Percentiles rank a stretch among this genome's conserved stretches.
phyloP scores from a whole-genome alignment of 2,797 vertebrate genomes.

The Tinamus major region DNA sequence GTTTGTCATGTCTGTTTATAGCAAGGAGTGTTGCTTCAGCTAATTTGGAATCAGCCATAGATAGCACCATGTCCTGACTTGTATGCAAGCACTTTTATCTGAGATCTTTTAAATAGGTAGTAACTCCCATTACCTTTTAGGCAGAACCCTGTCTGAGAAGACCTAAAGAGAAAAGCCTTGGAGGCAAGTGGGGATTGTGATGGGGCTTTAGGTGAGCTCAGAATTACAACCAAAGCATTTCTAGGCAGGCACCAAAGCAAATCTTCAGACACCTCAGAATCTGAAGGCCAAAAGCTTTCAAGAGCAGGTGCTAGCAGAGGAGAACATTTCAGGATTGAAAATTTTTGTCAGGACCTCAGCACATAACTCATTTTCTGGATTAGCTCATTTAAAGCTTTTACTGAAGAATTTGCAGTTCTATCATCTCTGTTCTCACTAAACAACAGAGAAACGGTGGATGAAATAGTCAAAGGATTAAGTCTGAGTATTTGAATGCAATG shows the following conservation, averaged over 20 bases:
- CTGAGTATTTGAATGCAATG: not conserved
- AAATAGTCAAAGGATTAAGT: not conserved
- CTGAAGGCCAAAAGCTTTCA: not conserved
- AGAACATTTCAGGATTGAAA: not conserved
- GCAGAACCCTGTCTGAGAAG: not conserved
- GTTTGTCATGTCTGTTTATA: not conserved
- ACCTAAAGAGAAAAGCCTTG: not conserved
- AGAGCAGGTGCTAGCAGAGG: not conserved
- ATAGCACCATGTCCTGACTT: not conserved
- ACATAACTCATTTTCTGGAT: not conserved
- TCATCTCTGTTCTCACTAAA: not conserved
- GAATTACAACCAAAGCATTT: not conserved
- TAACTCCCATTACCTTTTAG: not conserved
- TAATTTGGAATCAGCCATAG: not conserved
- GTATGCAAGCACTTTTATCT: not conserved
- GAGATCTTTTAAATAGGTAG: not conserved
- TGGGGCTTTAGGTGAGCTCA: not conserved
- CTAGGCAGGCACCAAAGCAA: not conserved
- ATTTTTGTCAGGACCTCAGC: not conserved
- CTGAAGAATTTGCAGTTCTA: not conserved
- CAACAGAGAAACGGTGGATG: accelerated
- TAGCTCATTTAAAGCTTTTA: not conserved
- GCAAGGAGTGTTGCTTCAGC: not conserved
- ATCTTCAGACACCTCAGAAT: not conserved
- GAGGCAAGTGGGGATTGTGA: not conserved